Evolutionary conservation across 2,797 vertebrate species (phyloP).

Genomic region (Sarcophilus harrisii): DNA sequence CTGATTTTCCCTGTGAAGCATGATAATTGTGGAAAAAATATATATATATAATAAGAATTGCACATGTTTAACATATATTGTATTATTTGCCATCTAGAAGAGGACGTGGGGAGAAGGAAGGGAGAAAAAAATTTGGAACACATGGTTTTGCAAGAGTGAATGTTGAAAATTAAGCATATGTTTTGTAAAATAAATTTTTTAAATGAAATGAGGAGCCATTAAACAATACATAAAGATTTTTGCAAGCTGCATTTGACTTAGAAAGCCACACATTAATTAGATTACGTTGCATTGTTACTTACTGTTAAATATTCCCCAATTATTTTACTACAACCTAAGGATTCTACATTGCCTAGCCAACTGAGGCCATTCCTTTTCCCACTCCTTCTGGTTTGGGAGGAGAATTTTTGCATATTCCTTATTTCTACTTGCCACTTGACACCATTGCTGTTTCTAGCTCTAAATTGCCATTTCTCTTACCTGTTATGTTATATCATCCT

Average conservation of each 20-base stretch:
- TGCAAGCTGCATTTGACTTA: not conserved
- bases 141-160: no score
- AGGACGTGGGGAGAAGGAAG: no score
- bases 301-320: not conserved
- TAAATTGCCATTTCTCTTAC: not conserved
- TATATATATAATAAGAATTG: no score
- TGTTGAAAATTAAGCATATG: no score
- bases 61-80: no score
- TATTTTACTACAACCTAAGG: not conserved
- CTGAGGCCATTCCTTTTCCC: not conserved
- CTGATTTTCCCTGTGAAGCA: no score
- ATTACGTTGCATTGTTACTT: not conserved
- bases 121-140: no score
- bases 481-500: not conserved
- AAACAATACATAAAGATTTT: not conserved
- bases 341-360: not conserved
- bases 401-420: not conserved
- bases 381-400: not conserved
- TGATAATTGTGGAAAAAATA: no score
- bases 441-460: not conserved
- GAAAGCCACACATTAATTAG: not conserved
- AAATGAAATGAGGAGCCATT: no score
- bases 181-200: no score
- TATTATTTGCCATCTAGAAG: no score
- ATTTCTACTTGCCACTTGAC: not conserved